Evolutionary conservation across 2,888 invertebrate species (phyloP).

Genomic region (Nomada goodeniana): DNA sequence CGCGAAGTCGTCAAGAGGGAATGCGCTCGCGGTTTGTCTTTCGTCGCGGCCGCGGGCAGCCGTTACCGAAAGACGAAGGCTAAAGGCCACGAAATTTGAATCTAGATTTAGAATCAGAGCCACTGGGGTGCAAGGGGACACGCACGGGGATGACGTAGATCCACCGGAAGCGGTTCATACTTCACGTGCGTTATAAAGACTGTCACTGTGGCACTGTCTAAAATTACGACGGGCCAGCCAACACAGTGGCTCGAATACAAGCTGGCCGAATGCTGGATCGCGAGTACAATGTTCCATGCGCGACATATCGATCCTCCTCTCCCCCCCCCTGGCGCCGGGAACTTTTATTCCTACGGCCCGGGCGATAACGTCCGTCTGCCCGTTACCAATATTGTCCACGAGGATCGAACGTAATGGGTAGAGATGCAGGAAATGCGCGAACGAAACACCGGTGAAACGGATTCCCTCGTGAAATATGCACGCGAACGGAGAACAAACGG

Average conservation of each 20-base stretch:
- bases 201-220: conserved; percentile 74
- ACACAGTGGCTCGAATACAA: conserved; percentile 63
- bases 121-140: conserved; percentile 73
- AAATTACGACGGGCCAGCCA: conserved; percentile 70
- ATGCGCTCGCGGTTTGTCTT: conserved; percentile 16
- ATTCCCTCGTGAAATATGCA: conserved; percentile 45
- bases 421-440: conserved; percentile 10
- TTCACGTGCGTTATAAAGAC: conserved; percentile 75
- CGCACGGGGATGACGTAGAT: conserved; percentile 71
- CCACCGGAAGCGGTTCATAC: conserved; percentile 76
- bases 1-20: neutral
- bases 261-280: conserved; percentile 30
- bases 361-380: neutral
- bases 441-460: conserved; percentile 24
- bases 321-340: too few relatives aligned
- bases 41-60: conserved; percentile 33
- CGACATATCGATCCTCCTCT: neutral
- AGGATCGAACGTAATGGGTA: neutral
- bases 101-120: conserved; percentile 75
- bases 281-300: conserved; percentile 7
- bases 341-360: neutral
- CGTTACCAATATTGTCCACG: neutral
- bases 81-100: conserved; percentile 73
- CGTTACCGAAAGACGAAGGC: conserved; percentile 60
- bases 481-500: conserved; percentile 25